These are phyloP conservation scores for Malurus cyaneus DNA, from an alignment of 2,113 vertebrate species.

Conservation along the genomic window DNA sequence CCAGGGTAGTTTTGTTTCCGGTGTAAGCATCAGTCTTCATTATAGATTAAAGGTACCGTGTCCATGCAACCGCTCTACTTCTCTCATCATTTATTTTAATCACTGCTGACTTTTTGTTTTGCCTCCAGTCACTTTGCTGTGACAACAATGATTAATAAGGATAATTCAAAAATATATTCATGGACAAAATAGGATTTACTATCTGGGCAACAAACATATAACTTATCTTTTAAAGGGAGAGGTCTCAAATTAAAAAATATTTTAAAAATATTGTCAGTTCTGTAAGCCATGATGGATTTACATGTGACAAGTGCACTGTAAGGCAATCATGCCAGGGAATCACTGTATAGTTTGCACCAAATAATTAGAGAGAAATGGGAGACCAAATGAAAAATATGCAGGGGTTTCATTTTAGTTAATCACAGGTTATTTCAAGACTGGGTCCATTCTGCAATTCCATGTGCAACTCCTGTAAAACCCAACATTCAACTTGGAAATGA, in stretches of 20 bases:
- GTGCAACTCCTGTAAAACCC: not conserved
- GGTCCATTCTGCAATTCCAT: not conserved
- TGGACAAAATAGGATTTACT: not conserved
- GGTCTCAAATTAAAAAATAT: not conserved
- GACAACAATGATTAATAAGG: constrained; percentile 32
- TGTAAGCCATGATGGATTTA: not conserved
- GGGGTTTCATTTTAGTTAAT: not conserved
- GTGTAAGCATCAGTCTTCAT: not conserved
- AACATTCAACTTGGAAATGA: not conserved
- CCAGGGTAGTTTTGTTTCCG: not conserved
- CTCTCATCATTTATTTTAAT: constrained; percentile 38
- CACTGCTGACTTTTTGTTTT: constrained; percentile 10
- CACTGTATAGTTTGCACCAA: not conserved
- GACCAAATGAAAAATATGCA: not conserved
- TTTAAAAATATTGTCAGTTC: not conserved
- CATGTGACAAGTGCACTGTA: not conserved
- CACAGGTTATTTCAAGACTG: not conserved
- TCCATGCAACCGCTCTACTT: not conserved
- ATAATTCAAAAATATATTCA: not conserved
- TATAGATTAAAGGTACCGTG: not conserved
- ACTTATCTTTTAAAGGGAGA: not conserved
- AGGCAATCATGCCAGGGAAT: not conserved
- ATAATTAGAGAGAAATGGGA: not conserved
- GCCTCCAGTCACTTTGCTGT: not conserved
- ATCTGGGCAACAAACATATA: not conserved